These are phyloP conservation scores for Falco biarmicus DNA, from an alignment of 2,797 vertebrate genomes.

Conservation along the genomic window DNA sequence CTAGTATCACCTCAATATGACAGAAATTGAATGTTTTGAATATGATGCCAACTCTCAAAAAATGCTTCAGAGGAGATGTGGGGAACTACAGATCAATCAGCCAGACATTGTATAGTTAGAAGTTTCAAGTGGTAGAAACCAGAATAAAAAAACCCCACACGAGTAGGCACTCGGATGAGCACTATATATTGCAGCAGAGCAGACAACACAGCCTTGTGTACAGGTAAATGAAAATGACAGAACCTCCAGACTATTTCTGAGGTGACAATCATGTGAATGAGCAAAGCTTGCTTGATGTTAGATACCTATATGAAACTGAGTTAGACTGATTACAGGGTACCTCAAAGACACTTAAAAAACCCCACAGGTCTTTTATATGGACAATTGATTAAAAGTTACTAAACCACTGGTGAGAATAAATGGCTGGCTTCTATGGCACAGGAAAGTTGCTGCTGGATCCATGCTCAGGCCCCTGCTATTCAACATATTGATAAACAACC, in stretches of 20 bases:
- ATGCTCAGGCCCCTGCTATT: background rate
- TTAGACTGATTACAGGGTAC: background rate
- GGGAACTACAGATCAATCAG: background rate
- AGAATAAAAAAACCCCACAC: background rate
- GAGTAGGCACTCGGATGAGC: background rate
- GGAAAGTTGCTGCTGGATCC: background rate
- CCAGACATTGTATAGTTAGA: background rate
- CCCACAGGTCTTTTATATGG: background rate
- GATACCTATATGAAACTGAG: background rate
- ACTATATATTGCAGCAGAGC: background rate
- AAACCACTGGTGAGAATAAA: background rate
- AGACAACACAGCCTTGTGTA: background rate
- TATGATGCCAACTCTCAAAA: background rate
- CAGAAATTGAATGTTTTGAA: background rate
- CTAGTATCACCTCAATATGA: background rate
- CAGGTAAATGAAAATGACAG: background rate
- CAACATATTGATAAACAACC: background rate
- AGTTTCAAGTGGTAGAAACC: background rate
- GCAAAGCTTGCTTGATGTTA: background rate
- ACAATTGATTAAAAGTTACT: background rate
- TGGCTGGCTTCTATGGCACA: background rate
- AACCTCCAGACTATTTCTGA: background rate
- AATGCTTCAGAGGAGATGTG: background rate
- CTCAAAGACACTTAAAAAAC: background rate
- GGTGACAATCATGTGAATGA: background rate